Conservation (phyloP, 2,113 vertebrate genomes). For the Uria lomvia region DNA sequence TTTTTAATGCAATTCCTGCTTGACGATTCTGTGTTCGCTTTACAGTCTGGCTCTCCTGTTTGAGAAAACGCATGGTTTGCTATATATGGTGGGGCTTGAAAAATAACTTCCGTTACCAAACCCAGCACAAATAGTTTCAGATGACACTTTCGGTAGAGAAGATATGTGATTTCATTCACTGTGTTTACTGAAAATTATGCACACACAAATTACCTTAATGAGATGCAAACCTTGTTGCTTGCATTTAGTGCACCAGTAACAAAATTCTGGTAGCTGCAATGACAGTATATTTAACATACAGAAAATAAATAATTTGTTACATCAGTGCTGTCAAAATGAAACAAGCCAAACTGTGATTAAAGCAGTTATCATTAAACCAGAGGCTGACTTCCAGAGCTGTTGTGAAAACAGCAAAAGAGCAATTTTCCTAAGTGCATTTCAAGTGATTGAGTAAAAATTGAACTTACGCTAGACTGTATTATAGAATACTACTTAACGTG, state of each 20-base stretch:
- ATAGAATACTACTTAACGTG: constrained; percentile 54
- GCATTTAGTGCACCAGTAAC: constrained; percentile 23
- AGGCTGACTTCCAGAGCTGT: constrained; percentile 64
- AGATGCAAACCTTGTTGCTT: constrained; percentile 56
- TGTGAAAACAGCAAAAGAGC: constrained; percentile 69
- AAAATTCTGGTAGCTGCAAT: constrained; percentile 28
- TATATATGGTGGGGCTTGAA: constrained; percentile 21
- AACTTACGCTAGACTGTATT: constrained; percentile 51
- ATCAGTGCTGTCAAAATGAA: constrained; percentile 67
- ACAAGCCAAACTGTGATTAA: constrained; percentile 69
- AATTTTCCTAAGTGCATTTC: constrained; percentile 71
- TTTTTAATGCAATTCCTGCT: not conserved
- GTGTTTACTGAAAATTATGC: constrained; percentile 60
- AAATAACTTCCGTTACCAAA: constrained; percentile 45
- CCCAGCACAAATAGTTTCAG: constrained; percentile 41
- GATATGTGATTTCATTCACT: constrained; percentile 44
- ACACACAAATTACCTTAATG: constrained; percentile 68
- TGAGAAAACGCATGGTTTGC: constrained; percentile 22
- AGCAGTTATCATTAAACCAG: constrained; percentile 63
- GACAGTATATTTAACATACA: constrained; percentile 55
- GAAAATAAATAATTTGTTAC: constrained; percentile 70
- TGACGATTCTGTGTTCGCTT: not conserved
- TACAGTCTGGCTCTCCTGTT: not conserved
- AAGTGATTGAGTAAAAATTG: constrained; percentile 66
- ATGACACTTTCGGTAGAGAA: constrained; percentile 42